phyloP scores from a whole-genome alignment of 2,797 vertebrate genomes.

The Spinus pinus region DNA sequence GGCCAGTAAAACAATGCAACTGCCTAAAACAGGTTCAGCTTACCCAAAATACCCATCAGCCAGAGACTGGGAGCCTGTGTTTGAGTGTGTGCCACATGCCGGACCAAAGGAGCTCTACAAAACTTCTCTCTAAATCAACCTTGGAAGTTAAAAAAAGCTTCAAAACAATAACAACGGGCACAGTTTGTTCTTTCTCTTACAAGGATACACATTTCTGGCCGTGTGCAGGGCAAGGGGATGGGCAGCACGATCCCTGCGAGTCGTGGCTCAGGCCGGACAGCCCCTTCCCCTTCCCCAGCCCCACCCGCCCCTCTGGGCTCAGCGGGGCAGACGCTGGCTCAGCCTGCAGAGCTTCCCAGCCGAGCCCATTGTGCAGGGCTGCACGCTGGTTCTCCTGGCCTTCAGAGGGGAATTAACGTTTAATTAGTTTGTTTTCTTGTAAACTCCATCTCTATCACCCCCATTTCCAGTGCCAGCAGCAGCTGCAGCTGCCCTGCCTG shows the following conservation, averaged over 20 bases:
- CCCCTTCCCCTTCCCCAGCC: neutral
- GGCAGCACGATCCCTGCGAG: neutral
- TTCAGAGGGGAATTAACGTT: neutral
- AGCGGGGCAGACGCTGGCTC: neutral
- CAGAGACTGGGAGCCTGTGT: accelerated
- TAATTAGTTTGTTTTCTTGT: neutral
- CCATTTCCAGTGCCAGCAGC: neutral
- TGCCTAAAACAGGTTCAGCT: neutral
- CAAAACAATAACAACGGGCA: neutral
- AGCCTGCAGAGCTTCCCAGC: neutral
- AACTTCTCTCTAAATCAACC: neutral
- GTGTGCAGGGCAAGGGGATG: accelerated
- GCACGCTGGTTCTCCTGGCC: neutral
- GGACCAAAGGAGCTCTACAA: neutral
- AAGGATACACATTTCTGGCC: neutral
- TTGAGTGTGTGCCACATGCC: neutral
- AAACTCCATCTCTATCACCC: neutral
- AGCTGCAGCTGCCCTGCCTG: neutral
- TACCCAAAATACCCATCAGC: neutral
- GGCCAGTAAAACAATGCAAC: neutral
- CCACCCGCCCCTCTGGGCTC: neutral
- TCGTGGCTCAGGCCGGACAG: accelerated
- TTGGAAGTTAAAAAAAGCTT: neutral
- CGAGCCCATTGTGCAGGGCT: accelerated
- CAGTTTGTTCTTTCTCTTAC: neutral